These are phyloP conservation scores for Lepidurus arcticus DNA, from an alignment of 1,140 invertebrate species.

Conservation along the genomic window DNA sequence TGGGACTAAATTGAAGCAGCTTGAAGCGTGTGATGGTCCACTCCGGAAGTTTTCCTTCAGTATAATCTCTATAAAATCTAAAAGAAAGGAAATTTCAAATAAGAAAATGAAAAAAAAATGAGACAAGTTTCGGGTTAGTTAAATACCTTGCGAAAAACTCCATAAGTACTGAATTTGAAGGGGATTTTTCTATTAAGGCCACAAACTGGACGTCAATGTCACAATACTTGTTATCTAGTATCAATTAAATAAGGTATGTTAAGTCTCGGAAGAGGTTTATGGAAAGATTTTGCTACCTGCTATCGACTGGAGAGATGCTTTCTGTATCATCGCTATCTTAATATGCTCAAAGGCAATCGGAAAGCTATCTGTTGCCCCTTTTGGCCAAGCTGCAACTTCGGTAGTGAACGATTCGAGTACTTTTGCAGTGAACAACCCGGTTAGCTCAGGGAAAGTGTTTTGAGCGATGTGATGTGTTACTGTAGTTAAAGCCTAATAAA, in stretches of 20 bases:
- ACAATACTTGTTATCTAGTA: not conserved
- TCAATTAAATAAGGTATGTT: not conserved
- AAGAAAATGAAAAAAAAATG: no score
- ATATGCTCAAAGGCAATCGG: not conserved
- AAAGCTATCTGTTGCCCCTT: not conserved
- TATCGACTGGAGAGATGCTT: not conserved
- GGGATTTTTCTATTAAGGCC: not conserved
- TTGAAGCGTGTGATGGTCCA: conserved; percentile 2
- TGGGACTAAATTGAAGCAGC: not conserved
- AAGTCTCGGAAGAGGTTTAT: not conserved
- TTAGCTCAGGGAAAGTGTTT: not conserved
- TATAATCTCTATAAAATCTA: conserved; percentile 6
- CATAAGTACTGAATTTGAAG: not conserved
- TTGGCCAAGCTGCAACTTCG: not conserved
- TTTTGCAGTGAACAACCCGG: not conserved
- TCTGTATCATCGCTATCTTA: not conserved
- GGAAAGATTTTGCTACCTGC: not conserved
- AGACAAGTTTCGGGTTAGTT: no score
- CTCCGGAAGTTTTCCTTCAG: not conserved
- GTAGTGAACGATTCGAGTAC: not conserved
- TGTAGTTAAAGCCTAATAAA: not conserved
- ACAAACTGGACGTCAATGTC: conserved; percentile 1
- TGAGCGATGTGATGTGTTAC: not conserved
- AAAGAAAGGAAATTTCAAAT: not conserved
- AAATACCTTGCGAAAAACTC: not conserved